phyloP scores from a whole-genome alignment of 2,797 vertebrate genomes.

The Oreochromis mossambicus region DNA sequence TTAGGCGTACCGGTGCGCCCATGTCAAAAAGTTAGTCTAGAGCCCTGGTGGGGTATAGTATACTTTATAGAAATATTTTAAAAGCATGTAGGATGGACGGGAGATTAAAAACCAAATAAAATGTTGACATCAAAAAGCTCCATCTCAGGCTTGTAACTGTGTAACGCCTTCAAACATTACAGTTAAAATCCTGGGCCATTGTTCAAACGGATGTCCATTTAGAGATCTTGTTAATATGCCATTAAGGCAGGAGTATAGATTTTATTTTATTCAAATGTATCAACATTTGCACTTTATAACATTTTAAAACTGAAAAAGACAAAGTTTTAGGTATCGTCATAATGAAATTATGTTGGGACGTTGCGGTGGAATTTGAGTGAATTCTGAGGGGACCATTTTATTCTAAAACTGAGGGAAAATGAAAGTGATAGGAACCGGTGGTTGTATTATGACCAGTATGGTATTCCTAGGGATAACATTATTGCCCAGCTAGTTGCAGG shows the following conservation, averaged over 20 bases:
- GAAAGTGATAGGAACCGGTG: not conserved
- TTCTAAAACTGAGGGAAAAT: not conserved
- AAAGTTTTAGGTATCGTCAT: not conserved
- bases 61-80: not conserved
- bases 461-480: not conserved
- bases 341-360: not conserved
- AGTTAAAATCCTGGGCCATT: fast-evolving
- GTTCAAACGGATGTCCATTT: not conserved
- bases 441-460: not conserved
- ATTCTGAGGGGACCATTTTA: fast-evolving
- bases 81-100: not conserved
- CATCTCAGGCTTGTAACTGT: not conserved
- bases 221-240: not conserved
- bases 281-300: not conserved
- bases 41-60: not conserved
- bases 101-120: not conserved
- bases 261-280: not conserved
- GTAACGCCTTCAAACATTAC: not conserved
- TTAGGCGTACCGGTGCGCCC: no score
- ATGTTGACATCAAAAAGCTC: not conserved
- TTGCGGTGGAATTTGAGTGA: not conserved
- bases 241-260: not conserved
- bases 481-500: no score
- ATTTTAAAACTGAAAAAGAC: no score
- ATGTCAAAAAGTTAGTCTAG: no score